Percentiles rank a stretch among this genome's conserved stretches.
Evolutionary conservation across 2,797 vertebrate genomes (phyloP).

Genomic region (Anableps anableps): DNA sequence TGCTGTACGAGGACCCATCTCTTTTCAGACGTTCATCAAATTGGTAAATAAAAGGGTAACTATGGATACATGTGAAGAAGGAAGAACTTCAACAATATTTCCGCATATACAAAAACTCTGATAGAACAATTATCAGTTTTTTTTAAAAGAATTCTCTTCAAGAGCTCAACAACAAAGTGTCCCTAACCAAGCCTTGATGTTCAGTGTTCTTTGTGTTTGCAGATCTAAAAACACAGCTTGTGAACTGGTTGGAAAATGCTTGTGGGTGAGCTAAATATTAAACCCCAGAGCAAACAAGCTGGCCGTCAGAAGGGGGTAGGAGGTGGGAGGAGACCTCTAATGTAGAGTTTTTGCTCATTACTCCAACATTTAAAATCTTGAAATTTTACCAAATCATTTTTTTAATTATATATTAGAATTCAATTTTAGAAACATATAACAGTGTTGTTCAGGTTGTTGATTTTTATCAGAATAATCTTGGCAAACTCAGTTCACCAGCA

Average conservation of each 20-base stretch:
- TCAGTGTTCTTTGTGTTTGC: constrained; percentile 37
- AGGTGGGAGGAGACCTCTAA: constrained; percentile 35
- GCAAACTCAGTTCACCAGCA: background rate
- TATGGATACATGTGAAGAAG: background rate
- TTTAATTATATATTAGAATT: background rate
- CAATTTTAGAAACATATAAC: background rate
- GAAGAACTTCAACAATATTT: background rate
- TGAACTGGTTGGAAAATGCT: constrained; percentile 22
- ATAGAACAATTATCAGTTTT: background rate
- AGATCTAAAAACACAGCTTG: constrained; percentile 38
- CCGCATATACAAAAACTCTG: background rate
- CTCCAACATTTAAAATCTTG: background rate
- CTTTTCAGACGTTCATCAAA: background rate
- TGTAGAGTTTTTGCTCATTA: background rate
- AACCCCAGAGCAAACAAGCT: constrained; percentile 69
- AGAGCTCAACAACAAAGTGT: background rate
- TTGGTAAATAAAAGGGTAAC: background rate
- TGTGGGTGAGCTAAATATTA: constrained; percentile 72
- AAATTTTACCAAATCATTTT: background rate
- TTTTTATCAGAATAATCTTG: background rate
- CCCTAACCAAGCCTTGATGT: constrained; percentile 7
- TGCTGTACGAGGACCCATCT: constrained; percentile 70
- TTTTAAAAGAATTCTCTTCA: background rate
- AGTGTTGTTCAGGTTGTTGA: background rate
- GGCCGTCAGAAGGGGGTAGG: constrained; percentile 28